A percentile compares a stretch with the other conserved stretches of the same genome.
Conservation (phyloP, 2,797 vertebrate species). For the Ctenosaura bakeri region DNA sequence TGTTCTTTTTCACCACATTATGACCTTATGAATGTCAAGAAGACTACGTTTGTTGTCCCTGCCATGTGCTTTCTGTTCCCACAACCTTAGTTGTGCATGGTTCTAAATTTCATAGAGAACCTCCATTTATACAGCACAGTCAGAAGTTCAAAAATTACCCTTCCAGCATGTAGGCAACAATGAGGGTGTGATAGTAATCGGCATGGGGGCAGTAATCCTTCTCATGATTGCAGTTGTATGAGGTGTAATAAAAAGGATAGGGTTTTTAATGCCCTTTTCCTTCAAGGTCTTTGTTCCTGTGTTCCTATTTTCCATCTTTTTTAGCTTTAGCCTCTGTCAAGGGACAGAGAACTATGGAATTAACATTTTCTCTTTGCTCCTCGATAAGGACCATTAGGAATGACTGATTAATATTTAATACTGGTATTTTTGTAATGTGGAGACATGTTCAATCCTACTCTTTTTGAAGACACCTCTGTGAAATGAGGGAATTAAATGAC, state of each 20-base stretch:
- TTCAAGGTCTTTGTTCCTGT: not conserved
- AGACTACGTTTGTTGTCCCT: not conserved
- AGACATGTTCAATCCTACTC: not conserved
- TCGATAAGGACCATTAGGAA: slow-evolving; percentile 7
- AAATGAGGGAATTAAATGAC: not conserved
- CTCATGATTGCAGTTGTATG: not conserved
- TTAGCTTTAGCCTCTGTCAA: not conserved
- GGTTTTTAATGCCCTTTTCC: too few relatives aligned
- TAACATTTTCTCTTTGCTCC: not conserved
- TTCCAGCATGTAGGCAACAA: not conserved
- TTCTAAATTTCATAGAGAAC: not conserved
- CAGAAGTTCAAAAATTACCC: not conserved
- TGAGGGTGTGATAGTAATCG: too few relatives aligned
- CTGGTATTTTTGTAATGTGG: not conserved
- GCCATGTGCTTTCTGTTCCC: not conserved
- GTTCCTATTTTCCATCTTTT: not conserved
- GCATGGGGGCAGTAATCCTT: too few relatives aligned
- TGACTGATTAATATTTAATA: slow-evolving; percentile 25
- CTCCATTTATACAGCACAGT: not conserved
- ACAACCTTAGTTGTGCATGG: not conserved
- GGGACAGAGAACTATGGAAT: not conserved
- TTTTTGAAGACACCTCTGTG: slow-evolving; percentile 4
- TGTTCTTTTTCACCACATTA: not conserved
- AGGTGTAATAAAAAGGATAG: not conserved
- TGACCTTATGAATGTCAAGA: not conserved